Conservation (phyloP, 2,113 vertebrate genomes). For the Apus apus region DNA sequence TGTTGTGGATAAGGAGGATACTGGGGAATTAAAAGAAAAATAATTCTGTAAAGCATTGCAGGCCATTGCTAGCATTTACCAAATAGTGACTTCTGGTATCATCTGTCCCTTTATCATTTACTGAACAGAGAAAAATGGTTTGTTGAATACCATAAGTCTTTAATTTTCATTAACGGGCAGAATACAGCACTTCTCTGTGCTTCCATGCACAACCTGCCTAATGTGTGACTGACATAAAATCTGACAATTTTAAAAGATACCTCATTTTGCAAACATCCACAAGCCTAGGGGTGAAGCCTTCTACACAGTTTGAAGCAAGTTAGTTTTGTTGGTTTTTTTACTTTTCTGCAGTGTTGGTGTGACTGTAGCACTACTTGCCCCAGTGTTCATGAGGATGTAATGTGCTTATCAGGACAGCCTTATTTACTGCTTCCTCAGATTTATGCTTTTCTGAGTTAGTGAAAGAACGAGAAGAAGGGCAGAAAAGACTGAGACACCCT, state of each 20-base stretch:
- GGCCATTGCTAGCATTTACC: neutral
- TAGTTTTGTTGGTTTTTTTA: neutral
- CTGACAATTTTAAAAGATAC: neutral
- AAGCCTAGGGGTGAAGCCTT: neutral
- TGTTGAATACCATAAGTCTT: neutral
- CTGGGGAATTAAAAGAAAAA: neutral
- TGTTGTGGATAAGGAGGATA: neutral
- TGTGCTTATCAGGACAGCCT: neutral
- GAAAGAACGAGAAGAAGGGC: neutral
- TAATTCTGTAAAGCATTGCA: neutral
- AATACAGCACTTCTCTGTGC: neutral
- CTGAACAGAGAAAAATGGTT: neutral
- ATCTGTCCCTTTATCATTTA: neutral
- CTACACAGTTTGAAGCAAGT: neutral
- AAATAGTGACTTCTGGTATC: neutral
- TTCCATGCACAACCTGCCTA: neutral
- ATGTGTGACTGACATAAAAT: neutral
- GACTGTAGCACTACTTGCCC: neutral
- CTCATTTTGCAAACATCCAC: neutral
- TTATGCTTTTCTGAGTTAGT: neutral
- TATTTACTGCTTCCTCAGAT: neutral
- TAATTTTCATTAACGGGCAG: neutral
- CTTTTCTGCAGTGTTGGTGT: neutral
- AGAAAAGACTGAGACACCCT: neutral
- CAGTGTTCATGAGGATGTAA: neutral